phyloP scores from a whole-genome alignment of 2,888 invertebrate species.

The Dysmachus trigonus region DNA sequence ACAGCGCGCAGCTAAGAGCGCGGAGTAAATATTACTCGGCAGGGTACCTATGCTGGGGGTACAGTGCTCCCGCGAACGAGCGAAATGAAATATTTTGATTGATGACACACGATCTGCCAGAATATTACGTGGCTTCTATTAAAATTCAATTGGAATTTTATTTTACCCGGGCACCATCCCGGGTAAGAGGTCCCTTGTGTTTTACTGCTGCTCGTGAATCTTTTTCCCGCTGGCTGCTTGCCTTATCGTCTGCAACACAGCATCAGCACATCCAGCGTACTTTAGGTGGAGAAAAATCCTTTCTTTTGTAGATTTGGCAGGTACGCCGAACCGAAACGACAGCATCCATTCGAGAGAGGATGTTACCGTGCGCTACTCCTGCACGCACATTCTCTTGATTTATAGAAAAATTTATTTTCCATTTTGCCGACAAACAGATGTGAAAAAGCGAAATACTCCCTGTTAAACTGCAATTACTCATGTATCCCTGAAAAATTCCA shows the following conservation, averaged over 20 bases:
- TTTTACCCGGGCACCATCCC: not conserved
- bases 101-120: slow-evolving; percentile 23
- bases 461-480: slow-evolving; percentile 43
- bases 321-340: not conserved
- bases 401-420: slow-evolving; percentile 46
- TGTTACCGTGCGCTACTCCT: not conserved
- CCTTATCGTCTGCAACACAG: not conserved
- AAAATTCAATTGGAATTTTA: slow-evolving; percentile 36
- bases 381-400: slow-evolving; percentile 42
- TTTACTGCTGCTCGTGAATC: not conserved
- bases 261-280: not conserved
- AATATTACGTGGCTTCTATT: slow-evolving; percentile 24
- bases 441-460: slow-evolving; percentile 30
- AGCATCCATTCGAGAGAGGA: not conserved
- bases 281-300: not conserved
- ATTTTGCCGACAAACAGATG: slow-evolving; percentile 45
- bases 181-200: not conserved
- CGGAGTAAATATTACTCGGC: not conserved
- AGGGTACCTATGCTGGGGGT: not conserved
- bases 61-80: not conserved
- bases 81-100: slow-evolving; percentile 30
- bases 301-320: not conserved
- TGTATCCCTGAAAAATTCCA: not conserved
- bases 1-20: not conserved
- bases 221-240: not conserved